Percentiles rank a stretch among this genome's conserved stretches.
Evolutionary conservation across 1,140 invertebrate genomes (phyloP).

Genomic region (Nebria ingens): DNA sequence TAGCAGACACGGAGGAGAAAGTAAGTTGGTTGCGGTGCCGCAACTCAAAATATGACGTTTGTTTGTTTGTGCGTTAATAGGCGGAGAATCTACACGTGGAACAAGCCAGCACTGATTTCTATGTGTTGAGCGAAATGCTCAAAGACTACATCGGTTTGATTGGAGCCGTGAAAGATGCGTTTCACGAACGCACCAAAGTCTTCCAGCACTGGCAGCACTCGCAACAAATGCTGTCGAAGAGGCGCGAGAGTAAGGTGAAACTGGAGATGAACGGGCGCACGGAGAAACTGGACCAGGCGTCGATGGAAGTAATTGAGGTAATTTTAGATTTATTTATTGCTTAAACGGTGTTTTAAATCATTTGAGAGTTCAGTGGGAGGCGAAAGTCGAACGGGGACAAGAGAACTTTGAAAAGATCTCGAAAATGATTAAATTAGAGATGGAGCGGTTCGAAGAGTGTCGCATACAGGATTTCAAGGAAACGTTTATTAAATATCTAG

Average conservation of each 20-base stretch:
- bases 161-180: constrained; percentile 92
- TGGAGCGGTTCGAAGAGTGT: constrained; percentile 83
- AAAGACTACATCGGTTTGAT: constrained; percentile 94
- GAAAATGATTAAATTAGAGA: constrained; percentile 89
- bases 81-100: constrained; percentile 77
- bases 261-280: constrained; percentile 75
- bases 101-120: constrained; percentile 93
- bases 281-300: constrained; percentile 83
- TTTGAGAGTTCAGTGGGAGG: constrained; percentile 64
- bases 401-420: constrained; percentile 96
- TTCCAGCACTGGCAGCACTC: constrained; percentile 98
- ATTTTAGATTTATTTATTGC: constrained; percentile 18
- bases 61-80: constrained; percentile 50
- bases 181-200: constrained; percentile 93
- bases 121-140: constrained; percentile 82
- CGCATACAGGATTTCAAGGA: constrained; percentile 86
- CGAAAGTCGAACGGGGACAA: constrained; percentile 90
- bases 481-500: constrained; percentile 82
- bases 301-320: constrained; percentile 86
- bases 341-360: not conserved
- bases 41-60: constrained; percentile 15
- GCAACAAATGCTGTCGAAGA: constrained; percentile 87
- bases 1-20: constrained; percentile 87
- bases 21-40: constrained; percentile 27
- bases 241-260: constrained; percentile 88